Evolutionary conservation across 2,797 vertebrate genomes (phyloP), one percentile per base, ranked within the genome.

Genomic region (Melanotaenia trifasciata): DNA sequence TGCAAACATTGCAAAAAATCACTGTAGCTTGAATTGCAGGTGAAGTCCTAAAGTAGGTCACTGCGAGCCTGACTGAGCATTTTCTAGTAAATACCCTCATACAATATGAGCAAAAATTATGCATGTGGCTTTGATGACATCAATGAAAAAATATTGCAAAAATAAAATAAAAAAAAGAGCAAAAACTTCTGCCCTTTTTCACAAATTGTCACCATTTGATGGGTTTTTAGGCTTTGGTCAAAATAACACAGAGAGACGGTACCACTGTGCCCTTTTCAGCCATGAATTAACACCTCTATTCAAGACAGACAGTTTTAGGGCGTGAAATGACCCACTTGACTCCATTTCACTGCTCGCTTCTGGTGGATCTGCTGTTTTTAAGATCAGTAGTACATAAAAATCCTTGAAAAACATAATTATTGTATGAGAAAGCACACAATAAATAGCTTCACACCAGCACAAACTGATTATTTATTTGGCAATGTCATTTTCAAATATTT

Each of bases 11-110:
- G 64, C 68, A 84, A 28, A 82, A 81, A 22, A 45, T 62, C 53
- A 62, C 32, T 40, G 60, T 47, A 51, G 64, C 50, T 57, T 35
- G 28, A 77, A 28, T 35, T 5, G 45, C 76, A 83, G 72, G 71
- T 66, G 75, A 54, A 35, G 56, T 72, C n/a, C 28, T 33, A 58
- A 87, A 85, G 72, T 87, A 76, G 80, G 80, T 87, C 82, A 81
- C 28, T 64, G 6, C 47, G 9, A 50, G 16, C 40, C 53, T 69
- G 58, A 45, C 68, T 36, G 16, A 43, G 50, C 68, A 12, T 62
- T 75, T 74, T 64, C 40, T 13, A 4, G 4, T 45, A 47, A 66
- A 56, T 58, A 47, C 35, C 26, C 65, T 74, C 45, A 58, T 16
- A 65, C 56, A 57, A 64, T 66, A 64, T 40, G 43, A 64, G 64